Evolutionary conservation across 35 echinoderm and acorn worm genomes (phyloP), one percentile per base, ranked within the genome.

Genomic region (Amphiura filiformis): DNA sequence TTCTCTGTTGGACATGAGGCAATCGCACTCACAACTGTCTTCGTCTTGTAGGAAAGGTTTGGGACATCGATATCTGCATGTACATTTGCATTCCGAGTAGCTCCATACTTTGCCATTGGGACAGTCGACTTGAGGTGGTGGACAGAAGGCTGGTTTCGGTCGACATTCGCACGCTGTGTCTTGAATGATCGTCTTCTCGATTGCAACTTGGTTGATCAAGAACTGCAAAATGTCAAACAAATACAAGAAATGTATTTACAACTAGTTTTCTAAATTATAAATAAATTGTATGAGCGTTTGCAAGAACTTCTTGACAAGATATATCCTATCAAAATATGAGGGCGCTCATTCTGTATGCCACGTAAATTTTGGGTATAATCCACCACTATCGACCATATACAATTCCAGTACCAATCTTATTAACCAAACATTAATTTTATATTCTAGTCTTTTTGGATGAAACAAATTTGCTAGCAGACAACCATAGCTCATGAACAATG

Each of bases 41-140:
- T 93, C 91, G 80, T 93, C 88, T 79, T 87, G 87, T 42, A 96
- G 33, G 84, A 96, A 96, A 18, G 91, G 88, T 82, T 90, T 81
- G 22, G 94, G 94, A 78, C 94, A 96, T 38, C 42, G 52, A 22
- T 90, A 64, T 15, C 77, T 84, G 30, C 94, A 96, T 26, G 56
- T 88, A 83, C 94, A 96, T 37, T 44, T 86, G 41, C 94, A 96
- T 13, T 81, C 77, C 23, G 77, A 86, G 81, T 89, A 64, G 57
- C 83, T 82, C 81, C 91, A 88, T 34, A 87, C 78, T 84, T 93
- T 96, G 82, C 78, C 79, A 23, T 76, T 37, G 0, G 90, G 84
- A 86, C 94, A 96, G 79, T 92, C 84, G 31, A 70, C 76, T 32
- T 86, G 57, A 0, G 90, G 83, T 35, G 84, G 57, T 4, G 83